phyloP scores from a whole-genome alignment of 2,113 vertebrate genomes.

The Coreoperca whiteheadi region DNA sequence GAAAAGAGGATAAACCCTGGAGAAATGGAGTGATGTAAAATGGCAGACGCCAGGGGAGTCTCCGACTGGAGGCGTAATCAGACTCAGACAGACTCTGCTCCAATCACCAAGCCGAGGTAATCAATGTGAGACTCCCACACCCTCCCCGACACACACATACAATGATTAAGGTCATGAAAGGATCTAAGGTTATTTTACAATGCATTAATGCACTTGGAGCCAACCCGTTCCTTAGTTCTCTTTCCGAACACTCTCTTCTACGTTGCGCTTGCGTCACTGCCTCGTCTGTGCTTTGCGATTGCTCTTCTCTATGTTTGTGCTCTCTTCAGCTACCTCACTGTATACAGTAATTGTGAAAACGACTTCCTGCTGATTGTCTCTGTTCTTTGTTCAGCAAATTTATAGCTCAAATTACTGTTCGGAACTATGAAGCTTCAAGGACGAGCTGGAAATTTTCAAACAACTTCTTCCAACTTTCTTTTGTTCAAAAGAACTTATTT shows the following conservation, averaged over 20 bases:
- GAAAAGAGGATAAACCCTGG: constrained; percentile 22
- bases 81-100: constrained; percentile 54
- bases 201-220: constrained; percentile 15
- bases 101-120: constrained; percentile 58
- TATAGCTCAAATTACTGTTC: constrained; percentile 22
- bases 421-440: constrained; percentile 24
- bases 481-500: constrained; percentile 21
- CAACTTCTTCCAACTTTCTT: not conserved
- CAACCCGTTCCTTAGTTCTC: not conserved
- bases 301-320: constrained; percentile 6
- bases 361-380: not conserved
- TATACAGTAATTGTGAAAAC: constrained; percentile 17
- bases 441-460: constrained; percentile 15
- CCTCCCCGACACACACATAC: constrained; percentile 19
- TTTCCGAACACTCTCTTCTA: not conserved
- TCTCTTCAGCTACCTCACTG: not conserved
- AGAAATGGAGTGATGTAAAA: constrained; percentile 38
- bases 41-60: constrained; percentile 38
- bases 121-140: constrained; percentile 62
- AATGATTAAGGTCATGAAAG: constrained; percentile 54
- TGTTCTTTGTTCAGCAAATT: constrained; percentile 31
- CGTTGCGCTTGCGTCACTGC: not conserved
- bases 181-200: constrained; percentile 28
- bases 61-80: constrained; percentile 62
- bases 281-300: constrained; percentile 19